Percentiles rank a stretch among this genome's conserved stretches.
Evolutionary conservation across 2,888 invertebrate genomes (phyloP).

Genomic region (Drosophila nigricruria): DNA sequence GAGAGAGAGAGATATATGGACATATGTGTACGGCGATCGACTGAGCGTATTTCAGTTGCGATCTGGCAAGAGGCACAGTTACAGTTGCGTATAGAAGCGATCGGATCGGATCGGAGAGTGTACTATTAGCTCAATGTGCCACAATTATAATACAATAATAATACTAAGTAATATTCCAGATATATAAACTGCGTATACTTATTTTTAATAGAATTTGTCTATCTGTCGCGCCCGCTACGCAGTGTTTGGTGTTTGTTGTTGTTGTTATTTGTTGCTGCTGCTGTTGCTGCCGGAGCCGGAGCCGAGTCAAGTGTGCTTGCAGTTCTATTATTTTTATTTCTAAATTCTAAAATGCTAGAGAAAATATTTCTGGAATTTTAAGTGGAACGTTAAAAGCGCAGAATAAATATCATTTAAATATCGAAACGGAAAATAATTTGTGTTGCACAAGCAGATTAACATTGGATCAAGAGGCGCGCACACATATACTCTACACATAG

Average conservation of each 20-base stretch:
- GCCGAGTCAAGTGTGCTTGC: constrained; percentile 34
- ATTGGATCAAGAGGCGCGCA: constrained; percentile 21
- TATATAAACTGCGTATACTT: constrained; percentile 14
- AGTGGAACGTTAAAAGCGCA: constrained; percentile 60
- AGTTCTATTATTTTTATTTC: constrained; percentile 34
- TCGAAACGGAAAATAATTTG: constrained; percentile 16
- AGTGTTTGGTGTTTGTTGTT: constrained; percentile 11
- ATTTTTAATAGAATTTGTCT: constrained; percentile 30
- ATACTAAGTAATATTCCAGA: constrained; percentile 22
- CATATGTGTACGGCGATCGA: constrained; percentile 52
- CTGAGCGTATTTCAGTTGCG: constrained; percentile 63
- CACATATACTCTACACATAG: neutral
- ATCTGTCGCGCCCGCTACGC: constrained; percentile 1
- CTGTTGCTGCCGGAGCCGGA: neutral
- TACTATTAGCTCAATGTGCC: constrained; percentile 22
- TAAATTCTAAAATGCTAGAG: constrained; percentile 35
- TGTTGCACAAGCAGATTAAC: constrained; percentile 50
- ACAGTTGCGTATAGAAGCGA: constrained; percentile 40
- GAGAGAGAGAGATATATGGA: no score
- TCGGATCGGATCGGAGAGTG: constrained; percentile 6
- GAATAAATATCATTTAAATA: constrained; percentile 39
- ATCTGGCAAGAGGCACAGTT: constrained; percentile 50
- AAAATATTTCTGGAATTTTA: constrained; percentile 70
- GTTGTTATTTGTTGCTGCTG: neutral
- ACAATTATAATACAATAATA: constrained; percentile 35